Evolutionary conservation across 1,140 invertebrate species (phyloP), one percentile per base, ranked within the genome.

Genomic region (Hycleus cichorii): DNA sequence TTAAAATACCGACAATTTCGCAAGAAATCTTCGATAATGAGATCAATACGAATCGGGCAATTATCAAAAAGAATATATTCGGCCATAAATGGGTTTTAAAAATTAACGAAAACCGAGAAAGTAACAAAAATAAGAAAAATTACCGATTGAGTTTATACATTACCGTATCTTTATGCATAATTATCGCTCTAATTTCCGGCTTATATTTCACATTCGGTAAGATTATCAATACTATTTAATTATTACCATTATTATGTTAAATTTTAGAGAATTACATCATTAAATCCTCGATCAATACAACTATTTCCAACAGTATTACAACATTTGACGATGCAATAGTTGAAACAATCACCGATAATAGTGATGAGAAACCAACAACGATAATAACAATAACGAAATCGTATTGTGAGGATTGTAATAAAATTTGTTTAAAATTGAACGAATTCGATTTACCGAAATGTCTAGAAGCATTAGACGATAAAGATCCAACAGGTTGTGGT

Each of bases 401-500:
- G 25, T 25, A n/a, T 26, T 27, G 5, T 18, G 24, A 43, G 42
- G 7, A 25, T 42, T 11, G 38, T 53, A 10, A 6, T 39, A 7
- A 32, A 44, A 24, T 72, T 26, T 73, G 70, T 58, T 49, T 73
- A 18, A 71, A 72, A 66, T 54, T 57, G 3, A 46, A 59, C 24
- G 66, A 70, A 66, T 62, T 40, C 9, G 56, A 56, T 6, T 49
- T 50, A 12, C 82, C 87, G 1, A 75, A 77, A 18, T 90, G 88
- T 69, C 75, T 79, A 63, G 64, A 65, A 43, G 75, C 78, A 1
- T 57, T 74, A 2, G 85, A 91, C 69, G 64, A 69, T 4, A 70
- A 74, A 4, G 88, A 90, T 70, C 82, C 84, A 1, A 86, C 84
- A 57, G 88, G 80, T 53, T 91, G 88, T 66, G 86, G 84, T 7